A percentile compares a stretch with the other conserved stretches of the same genome.
phyloP scores from a whole-genome alignment of 2,888 invertebrate species.

The Drosophila phalerata region DNA sequence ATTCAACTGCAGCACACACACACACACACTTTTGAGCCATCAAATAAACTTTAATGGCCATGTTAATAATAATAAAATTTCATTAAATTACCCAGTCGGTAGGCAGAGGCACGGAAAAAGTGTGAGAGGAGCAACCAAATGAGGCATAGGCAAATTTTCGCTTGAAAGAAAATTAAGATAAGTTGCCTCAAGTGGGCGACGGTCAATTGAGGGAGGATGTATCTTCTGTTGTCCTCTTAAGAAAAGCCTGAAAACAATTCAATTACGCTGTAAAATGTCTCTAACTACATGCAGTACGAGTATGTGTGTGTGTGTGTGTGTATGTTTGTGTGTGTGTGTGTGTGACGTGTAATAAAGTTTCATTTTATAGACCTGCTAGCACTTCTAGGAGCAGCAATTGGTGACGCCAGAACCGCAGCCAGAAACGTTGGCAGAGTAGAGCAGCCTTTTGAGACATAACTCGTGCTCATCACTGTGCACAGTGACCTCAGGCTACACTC shows the following conservation, averaged over 20 bases:
- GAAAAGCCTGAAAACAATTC: slow-evolving; percentile 73
- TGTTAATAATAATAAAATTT: slow-evolving; percentile 83
- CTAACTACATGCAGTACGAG: slow-evolving; percentile 32
- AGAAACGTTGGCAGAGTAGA: slow-evolving; percentile 51
- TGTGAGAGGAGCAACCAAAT: slow-evolving; percentile 31
- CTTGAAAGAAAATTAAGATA: slow-evolving; percentile 66
- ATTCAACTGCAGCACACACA: slow-evolving; percentile 45
- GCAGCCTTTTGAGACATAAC: slow-evolving; percentile 65
- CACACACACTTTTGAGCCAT: slow-evolving; percentile 48
- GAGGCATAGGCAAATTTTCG: slow-evolving; percentile 67
- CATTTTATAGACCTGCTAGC: slow-evolving; percentile 79
- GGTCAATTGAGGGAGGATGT: slow-evolving; percentile 11
- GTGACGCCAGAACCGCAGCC: slow-evolving; percentile 49
- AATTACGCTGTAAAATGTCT: slow-evolving; percentile 77
- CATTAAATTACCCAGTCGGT: slow-evolving; percentile 72
- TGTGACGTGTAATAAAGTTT: slow-evolving; percentile 75
- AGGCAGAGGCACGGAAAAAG: neutral
- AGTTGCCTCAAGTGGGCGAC: slow-evolving; percentile 52
- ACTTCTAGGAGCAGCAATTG: slow-evolving; percentile 64
- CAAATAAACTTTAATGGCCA: slow-evolving; percentile 83
- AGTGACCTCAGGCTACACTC: slow-evolving; percentile 34
- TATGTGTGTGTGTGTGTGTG: slow-evolving; percentile 30
- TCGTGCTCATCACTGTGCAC: slow-evolving; percentile 65
- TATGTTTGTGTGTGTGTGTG: slow-evolving; percentile 31
- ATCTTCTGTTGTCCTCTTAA: slow-evolving; percentile 3